phyloP scores from a whole-genome alignment of 2,113 vertebrate genomes.

The Phycodurus eques region DNA sequence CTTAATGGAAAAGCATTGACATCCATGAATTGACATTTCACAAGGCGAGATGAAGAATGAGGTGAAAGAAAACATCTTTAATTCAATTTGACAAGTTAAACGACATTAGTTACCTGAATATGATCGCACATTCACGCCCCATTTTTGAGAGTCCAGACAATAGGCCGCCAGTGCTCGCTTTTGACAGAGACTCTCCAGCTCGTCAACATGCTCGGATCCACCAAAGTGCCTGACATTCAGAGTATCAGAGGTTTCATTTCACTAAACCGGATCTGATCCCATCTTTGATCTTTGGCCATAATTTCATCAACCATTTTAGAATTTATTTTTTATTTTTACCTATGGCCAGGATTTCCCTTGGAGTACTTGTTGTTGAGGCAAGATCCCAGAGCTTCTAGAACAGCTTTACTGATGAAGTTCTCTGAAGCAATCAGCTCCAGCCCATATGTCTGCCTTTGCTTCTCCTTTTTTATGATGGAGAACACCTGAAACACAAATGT shows the following conservation, averaged over 20 bases:
- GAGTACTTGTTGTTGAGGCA: slow-evolving; percentile 99
- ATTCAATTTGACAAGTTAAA: neutral
- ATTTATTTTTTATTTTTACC: slow-evolving; percentile 63
- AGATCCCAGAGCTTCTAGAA: slow-evolving; percentile 94
- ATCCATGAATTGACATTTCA: too few species aligned
- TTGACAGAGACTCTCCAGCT: slow-evolving; percentile 91
- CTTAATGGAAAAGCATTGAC: slow-evolving; percentile 65
- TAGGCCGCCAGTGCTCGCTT: slow-evolving; percentile 85
- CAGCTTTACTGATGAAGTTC: slow-evolving; percentile 93
- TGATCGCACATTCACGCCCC: slow-evolving; percentile 95
- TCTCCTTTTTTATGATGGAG: slow-evolving; percentile 91
- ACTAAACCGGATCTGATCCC: neutral
- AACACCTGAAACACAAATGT: slow-evolving; percentile 76
- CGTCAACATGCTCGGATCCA: slow-evolving; percentile 87
- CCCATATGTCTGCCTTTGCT: slow-evolving; percentile 83
- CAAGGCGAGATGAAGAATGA: too few species aligned
- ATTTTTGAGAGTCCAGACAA: slow-evolving; percentile 80
- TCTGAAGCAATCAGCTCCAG: slow-evolving; percentile 94
- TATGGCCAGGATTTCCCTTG: slow-evolving; percentile 94
- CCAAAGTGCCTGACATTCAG: slow-evolving; percentile 84
- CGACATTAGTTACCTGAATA: slow-evolving; percentile 83
- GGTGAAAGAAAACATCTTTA: too few species aligned
- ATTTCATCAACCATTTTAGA: neutral
- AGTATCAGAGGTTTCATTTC: neutral
- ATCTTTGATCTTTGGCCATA: neutral